A percentile compares a stretch with the other conserved stretches of the same genome.
These are phyloP conservation scores for Aplocera efformata DNA, from an alignment of 2,888 invertebrate species.

Conservation along the genomic window DNA sequence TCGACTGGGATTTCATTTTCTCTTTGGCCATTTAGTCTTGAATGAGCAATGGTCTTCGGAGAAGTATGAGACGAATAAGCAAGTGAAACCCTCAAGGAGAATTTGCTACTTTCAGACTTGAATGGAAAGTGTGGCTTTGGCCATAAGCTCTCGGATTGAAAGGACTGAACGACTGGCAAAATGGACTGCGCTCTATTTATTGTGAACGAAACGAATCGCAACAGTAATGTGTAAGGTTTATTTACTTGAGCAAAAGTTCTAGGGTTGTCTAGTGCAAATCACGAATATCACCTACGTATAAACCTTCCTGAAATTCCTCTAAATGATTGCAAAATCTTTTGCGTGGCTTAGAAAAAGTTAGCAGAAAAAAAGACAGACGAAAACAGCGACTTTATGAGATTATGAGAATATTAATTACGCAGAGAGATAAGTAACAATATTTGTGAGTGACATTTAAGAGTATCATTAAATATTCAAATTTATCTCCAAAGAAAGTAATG, in stretches of 20 bases:
- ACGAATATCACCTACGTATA: too few species aligned
- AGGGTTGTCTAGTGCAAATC: too few species aligned
- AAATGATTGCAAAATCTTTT: too few species aligned
- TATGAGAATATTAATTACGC: too few species aligned
- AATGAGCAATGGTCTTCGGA: slow-evolving; percentile 3
- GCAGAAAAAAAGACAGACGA: too few species aligned
- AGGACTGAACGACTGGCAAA: slow-evolving; percentile 18
- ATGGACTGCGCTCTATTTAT: slow-evolving; percentile 19
- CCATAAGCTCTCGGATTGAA: slow-evolving; percentile 17
- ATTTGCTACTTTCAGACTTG: slow-evolving; percentile 19
- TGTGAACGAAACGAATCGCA: slow-evolving; percentile 11
- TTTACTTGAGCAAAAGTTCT: neutral
- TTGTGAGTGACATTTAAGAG: too few species aligned
- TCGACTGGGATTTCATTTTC: neutral
- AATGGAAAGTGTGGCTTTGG: slow-evolving; percentile 18
- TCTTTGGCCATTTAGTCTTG: neutral
- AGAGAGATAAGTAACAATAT: too few species aligned
- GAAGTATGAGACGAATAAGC: slow-evolving; percentile 5
- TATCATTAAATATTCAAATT: too few species aligned
- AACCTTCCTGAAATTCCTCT: too few species aligned
- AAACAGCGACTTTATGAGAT: too few species aligned
- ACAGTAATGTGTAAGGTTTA: neutral
- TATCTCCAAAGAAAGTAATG: too few species aligned
- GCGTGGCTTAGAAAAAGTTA: too few species aligned
- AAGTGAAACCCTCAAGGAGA: slow-evolving; percentile 12